A percentile compares a stretch with the other conserved stretches of the same genome.
Conservation (phyloP, 2,888 invertebrate species). For the Cataglyphis rosenhaueri region DNA sequence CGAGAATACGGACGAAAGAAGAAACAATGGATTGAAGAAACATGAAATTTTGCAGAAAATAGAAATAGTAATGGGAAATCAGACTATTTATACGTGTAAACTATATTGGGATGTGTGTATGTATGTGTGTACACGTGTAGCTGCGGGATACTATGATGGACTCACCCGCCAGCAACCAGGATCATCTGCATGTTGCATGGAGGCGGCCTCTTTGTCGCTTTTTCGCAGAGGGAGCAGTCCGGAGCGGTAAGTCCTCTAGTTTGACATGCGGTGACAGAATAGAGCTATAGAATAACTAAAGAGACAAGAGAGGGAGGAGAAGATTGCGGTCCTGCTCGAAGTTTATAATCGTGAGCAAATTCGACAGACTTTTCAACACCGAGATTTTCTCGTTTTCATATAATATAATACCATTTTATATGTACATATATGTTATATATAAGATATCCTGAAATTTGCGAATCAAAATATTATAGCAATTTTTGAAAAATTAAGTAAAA, state of each 20-base stretch:
- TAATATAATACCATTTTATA: neutral
- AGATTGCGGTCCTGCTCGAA: conserved; percentile 61
- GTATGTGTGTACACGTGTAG: conserved; percentile 6
- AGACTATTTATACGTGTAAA: conserved; percentile 12
- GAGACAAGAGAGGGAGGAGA: conserved; percentile 65
- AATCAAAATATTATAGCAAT: neutral
- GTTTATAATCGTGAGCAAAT: neutral
- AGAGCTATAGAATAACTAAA: conserved; percentile 76
- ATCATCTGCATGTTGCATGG: conserved; percentile 86
- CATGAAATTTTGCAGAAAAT: neutral
- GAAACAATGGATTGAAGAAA: conserved; percentile 19
- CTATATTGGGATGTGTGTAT: neutral
- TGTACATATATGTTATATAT: neutral
- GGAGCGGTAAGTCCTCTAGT: conserved; percentile 77
- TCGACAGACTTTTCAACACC: neutral
- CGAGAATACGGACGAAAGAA: neutral
- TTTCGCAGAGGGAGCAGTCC: conserved; percentile 76
- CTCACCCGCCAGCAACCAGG: conserved; percentile 86
- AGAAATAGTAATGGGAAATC: conserved; percentile 30
- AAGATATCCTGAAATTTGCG: neutral
- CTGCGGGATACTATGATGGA: conserved; percentile 80
- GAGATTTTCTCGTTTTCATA: neutral
- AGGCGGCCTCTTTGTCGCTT: conserved; percentile 83
- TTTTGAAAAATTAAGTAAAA: neutral
- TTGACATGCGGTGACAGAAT: conserved; percentile 77